Percentiles rank a stretch among this genome's conserved stretches.
These are phyloP conservation scores for Camelus bactrianus DNA, from an alignment of 2,113 vertebrate genomes.

Conservation along the genomic window DNA sequence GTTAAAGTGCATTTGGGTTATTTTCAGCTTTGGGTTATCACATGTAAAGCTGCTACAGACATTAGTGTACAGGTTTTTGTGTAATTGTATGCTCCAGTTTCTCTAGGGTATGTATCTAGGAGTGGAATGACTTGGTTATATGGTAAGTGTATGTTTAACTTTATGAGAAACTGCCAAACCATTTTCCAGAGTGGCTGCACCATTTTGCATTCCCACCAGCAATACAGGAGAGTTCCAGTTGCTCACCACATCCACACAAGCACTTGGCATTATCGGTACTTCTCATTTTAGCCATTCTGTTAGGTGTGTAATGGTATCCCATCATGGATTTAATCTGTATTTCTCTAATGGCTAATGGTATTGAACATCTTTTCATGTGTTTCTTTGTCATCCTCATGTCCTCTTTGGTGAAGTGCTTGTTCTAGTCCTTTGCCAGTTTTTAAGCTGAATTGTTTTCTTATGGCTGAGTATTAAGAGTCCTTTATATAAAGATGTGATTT, in stretches of 20 bases:
- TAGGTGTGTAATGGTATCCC: background rate
- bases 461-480: slow-evolving; percentile 6
- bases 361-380: background rate
- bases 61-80: background rate
- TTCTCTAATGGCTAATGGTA: background rate
- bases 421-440: slow-evolving; percentile 33
- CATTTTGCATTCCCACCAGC: background rate
- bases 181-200: background rate
- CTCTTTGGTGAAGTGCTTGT: background rate
- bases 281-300: background rate
- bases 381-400: background rate
- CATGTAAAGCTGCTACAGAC: background rate
- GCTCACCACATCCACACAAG: background rate
- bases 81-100: background rate
- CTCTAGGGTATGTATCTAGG: background rate
- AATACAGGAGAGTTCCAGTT: background rate
- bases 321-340: background rate
- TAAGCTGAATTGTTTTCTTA: background rate
- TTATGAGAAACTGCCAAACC: background rate
- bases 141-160: background rate
- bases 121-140: background rate
- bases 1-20: background rate
- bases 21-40: background rate
- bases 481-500: background rate
- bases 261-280: background rate